Base-by-base conservation (phyloP, 2,888 invertebrate genomes). In the Germaria angustata region DNA sequence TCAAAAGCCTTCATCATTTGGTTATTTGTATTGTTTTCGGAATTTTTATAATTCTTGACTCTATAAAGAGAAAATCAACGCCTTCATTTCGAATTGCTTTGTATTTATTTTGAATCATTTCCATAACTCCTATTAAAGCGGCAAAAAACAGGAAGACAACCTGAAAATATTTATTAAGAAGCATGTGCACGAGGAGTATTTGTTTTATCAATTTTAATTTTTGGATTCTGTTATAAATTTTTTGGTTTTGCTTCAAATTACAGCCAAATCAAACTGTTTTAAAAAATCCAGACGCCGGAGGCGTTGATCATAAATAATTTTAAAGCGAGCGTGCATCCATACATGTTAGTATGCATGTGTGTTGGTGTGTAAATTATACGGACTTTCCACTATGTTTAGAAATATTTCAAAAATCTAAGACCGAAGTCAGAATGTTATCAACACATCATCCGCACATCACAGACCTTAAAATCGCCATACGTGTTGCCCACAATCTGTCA, bases 271-370 rank as follows among this genome's bases (percentile, higher is more conserved):
- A 55, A 63, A 63, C 41, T 11, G 15, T 66, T 49, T 20, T 32
- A 61, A 53, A 20, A 49, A 75, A 63, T 15, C 59, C 20, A 68
- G 76, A 73, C 77, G 81, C 76, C 72, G 41, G 68, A 73, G 73
- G 71, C 81, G 77, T 78, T 81, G 61, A 78, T 63, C 77, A 69
- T 78, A 81, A 68, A 81, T 77, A 72, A 68, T 22, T 78, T 69
- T 46, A 59, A 68, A 73, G 68, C 63, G 68, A 61, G 46, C 73
- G 57, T 78, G 63, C 44, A 28, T 2, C 28, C 9, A 5, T 36
- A 13, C 28, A 49, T 17, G 2, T 34, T 11, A 15, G 24, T 15
- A 20, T 20, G 15, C 6, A 65, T 57, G 13, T 41, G 28, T 41
- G 6, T 5, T 3, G 11, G 57, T 68, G 11, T 39, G 36, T 24